These are phyloP conservation scores for Slavum lentiscoides DNA, from an alignment of 2,888 invertebrate genomes.

Conservation along the genomic window DNA sequence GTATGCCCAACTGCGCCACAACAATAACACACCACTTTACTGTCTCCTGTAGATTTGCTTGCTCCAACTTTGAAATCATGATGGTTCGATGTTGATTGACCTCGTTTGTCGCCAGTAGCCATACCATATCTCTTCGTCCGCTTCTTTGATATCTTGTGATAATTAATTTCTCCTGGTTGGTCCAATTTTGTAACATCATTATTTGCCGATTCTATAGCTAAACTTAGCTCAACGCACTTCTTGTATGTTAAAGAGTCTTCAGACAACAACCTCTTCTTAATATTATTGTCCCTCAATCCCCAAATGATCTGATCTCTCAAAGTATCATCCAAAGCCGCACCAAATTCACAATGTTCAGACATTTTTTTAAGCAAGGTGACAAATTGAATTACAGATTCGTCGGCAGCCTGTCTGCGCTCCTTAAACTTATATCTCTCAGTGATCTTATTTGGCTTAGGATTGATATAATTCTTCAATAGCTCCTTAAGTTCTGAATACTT, in stretches of 20 bases:
- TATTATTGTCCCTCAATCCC: background rate
- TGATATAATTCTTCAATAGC: background rate
- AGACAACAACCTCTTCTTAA: background rate
- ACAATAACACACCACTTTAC: background rate
- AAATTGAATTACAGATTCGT: background rate
- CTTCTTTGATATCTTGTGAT: background rate
- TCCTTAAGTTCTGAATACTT: constrained; percentile 4
- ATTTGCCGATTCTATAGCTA: background rate
- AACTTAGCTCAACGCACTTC: background rate
- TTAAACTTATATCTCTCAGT: constrained; percentile 10
- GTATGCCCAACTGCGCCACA: background rate
- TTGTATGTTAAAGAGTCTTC: background rate
- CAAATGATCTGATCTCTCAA: background rate
- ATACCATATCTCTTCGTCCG: background rate
- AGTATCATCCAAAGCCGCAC: background rate
- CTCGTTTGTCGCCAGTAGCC: constrained; percentile 17
- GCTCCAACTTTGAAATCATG: too few relatives aligned
- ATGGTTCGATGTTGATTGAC: too few relatives aligned
- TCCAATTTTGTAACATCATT: background rate
- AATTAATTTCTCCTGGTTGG: background rate
- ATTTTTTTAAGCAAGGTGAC: too few relatives aligned
- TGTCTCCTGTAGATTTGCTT: background rate
- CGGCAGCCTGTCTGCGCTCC: background rate
- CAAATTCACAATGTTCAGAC: constrained; percentile 14
- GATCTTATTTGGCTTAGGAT: constrained; percentile 1